phyloP scores from a whole-genome alignment of 2,113 vertebrate genomes.

The Puma concolor region DNA sequence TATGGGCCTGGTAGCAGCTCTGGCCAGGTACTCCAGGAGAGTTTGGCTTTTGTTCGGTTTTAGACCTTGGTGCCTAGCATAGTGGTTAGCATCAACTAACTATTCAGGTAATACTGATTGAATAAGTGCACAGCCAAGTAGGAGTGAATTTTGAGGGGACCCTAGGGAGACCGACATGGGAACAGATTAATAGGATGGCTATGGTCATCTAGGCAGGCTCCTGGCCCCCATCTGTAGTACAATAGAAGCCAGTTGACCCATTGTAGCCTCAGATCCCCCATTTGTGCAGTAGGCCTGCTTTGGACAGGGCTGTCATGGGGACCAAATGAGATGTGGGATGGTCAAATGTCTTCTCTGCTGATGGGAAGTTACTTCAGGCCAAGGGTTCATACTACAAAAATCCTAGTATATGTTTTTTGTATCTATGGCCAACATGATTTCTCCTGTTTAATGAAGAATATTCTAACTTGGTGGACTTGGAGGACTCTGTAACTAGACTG shows the following conservation, averaged over 20 bases:
- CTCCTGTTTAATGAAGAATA: background rate
- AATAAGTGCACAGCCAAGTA: background rate
- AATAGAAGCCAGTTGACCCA: background rate
- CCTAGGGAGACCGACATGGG: background rate
- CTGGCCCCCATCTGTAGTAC: background rate
- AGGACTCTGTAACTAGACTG: background rate
- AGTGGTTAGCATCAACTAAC: background rate
- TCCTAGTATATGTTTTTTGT: background rate
- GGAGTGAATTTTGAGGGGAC: background rate
- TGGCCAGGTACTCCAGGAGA: background rate
- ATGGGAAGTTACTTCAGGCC: background rate
- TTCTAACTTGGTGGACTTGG: conserved; percentile 10
- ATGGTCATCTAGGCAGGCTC: background rate
- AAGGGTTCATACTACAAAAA: background rate
- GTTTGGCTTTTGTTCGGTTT: background rate
- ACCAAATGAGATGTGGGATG: background rate
- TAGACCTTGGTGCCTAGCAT: background rate
- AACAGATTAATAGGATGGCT: background rate
- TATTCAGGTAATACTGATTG: background rate
- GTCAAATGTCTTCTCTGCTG: background rate
- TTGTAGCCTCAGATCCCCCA: background rate
- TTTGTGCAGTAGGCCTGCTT: background rate
- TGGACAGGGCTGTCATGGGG: background rate
- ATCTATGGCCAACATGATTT: background rate
- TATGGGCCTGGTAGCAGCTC: background rate